Evolutionary conservation across 2,113 vertebrate genomes (phyloP).

Genomic region (Ibidorhyncha struthersii): DNA sequence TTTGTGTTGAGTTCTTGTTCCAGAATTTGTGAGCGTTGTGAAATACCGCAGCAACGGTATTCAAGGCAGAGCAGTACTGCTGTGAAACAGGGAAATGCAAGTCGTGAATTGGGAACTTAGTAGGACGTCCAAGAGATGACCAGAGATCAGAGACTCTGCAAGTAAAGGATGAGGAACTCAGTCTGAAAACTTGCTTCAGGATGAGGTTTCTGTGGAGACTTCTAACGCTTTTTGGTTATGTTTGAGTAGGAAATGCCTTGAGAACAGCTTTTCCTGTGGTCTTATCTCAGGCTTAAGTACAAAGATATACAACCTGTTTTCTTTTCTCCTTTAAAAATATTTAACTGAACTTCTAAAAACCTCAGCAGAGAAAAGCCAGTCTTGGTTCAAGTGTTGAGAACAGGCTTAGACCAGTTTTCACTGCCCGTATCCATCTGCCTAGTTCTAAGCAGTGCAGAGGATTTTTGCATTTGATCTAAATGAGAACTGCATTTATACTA

Average conservation of each 20-base stretch:
- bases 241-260: constrained; percentile 26
- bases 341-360: constrained; percentile 1
- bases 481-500: not conserved
- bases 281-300: constrained; percentile 19
- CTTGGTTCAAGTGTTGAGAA: not conserved
- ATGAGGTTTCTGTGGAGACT: constrained; percentile 19
- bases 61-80: not conserved
- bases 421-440: not conserved
- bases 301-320: not conserved
- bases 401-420: not conserved
- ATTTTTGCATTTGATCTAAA: not conserved
- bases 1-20: not conserved
- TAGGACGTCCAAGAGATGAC: not conserved
- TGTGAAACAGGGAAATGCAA: not conserved
- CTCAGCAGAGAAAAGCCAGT: not conserved
- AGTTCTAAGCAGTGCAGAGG: not conserved
- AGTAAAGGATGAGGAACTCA: not conserved
- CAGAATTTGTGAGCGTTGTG: not conserved
- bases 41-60: not conserved
- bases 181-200: not conserved
- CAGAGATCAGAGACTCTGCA: not conserved
- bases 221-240: not conserved
- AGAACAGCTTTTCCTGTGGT: constrained; percentile 48
- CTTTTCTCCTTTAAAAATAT: not conserved
- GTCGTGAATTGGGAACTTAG: not conserved